Conservation (phyloP, 2,797 vertebrate species). For the Hylomyscus alleni region DNA sequence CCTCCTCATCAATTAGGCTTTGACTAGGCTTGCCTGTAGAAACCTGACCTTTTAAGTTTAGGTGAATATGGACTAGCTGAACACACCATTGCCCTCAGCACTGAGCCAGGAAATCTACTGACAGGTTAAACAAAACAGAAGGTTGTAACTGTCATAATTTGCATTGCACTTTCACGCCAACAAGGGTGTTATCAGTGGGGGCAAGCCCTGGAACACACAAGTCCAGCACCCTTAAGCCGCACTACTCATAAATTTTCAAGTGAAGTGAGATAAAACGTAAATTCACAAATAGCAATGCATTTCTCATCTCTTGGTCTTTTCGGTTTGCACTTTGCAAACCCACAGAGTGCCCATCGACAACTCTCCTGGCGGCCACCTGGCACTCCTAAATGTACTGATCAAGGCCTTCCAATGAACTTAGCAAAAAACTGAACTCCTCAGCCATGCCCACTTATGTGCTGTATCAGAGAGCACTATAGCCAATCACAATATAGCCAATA, state of each 20-base stretch:
- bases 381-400: conserved; percentile 62
- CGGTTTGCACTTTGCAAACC: conserved; percentile 86
- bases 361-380: conserved; percentile 59
- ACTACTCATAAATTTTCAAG: conserved; percentile 92
- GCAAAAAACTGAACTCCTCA: conserved; percentile 67
- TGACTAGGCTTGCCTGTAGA: conserved; percentile 92
- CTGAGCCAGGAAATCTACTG: conserved; percentile 93
- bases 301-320: conserved; percentile 87
- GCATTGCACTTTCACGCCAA: conserved; percentile 94
- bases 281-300: conserved; percentile 88
- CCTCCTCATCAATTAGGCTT: conserved; percentile 94
- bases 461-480: conserved; percentile 27
- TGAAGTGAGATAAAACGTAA: conserved; percentile 92
- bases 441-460: conserved; percentile 25
- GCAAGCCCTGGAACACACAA: conserved; percentile 93
- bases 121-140: conserved; percentile 95
- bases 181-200: conserved; percentile 93
- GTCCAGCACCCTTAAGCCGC: conserved; percentile 90
- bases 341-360: conserved; percentile 81
- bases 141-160: conserved; percentile 95
- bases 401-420: conserved; percentile 68
- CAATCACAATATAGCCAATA: conserved; percentile 62
- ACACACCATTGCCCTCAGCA: conserved; percentile 91
- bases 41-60: conserved; percentile 93
- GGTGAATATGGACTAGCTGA: conserved; percentile 92